Evolutionary conservation across 2,888 invertebrate species (phyloP), one percentile per base, ranked within the genome.

Genomic region (Macrophya alboannulata): DNA sequence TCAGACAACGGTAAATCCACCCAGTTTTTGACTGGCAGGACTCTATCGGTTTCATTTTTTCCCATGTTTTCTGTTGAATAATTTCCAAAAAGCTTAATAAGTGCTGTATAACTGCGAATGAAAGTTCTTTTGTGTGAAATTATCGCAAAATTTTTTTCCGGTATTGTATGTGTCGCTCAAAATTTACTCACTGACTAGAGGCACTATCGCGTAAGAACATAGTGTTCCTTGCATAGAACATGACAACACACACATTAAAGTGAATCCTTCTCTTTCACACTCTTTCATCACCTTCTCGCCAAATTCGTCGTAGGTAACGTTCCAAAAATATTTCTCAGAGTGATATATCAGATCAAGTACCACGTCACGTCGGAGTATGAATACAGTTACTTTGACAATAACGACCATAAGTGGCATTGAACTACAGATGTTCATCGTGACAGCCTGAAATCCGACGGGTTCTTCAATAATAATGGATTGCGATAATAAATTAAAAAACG

Each of bases 181-280:
- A 76, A 48, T 3, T 76, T 12, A 76, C 76, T 76, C 76, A 76
- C 76, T 6, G 43, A 76, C 12, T 8, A 76, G 9, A 15, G 76
- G 76, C 10, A 25, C 15, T 25, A n/a, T 0, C 1, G 48, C 25
- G 21, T 76, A 48, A 21, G 21, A 17, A 1, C 31, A 15, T 12
- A 87, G 83, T 31, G 89, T 88, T 21, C 85, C 85, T 62, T 87
- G 86, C 31, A 86, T 72, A 65, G 86, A 88, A 51, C 86, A 89
- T 1, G 86, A 86, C 21, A 88, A 86, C 6, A 79, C 15, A 9
- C 68, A 65, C 37, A 87, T 86, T 21, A 84, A 85, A 72, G 88
- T 4, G 3, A 87, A 51, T 31, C 87, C 88, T 31, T 85, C 88
- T 65, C 40, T 87, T 45, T 90, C 86, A 37, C 87, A 87, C 1